phyloP scores from a whole-genome alignment of 2,113 vertebrate species.

The Limanda limanda region DNA sequence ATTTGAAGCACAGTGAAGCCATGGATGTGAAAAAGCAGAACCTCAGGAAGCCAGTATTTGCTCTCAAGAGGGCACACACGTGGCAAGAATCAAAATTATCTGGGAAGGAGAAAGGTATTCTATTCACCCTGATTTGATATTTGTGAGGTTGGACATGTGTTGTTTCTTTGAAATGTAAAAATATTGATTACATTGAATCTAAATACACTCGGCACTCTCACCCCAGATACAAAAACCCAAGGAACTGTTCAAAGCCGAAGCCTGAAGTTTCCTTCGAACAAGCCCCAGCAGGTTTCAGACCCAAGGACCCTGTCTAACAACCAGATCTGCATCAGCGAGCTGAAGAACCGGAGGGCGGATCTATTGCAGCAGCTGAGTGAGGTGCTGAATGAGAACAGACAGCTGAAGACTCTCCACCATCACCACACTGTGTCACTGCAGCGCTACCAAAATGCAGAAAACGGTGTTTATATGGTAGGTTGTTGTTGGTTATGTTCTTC shows the following conservation, averaged over 20 bases:
- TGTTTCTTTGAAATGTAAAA: too few relatives aligned
- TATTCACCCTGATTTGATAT: too few relatives aligned
- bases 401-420: conserved; percentile 74
- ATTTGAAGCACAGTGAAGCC: too few relatives aligned
- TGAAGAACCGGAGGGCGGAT: conserved; percentile 79
- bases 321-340: conserved; percentile 74
- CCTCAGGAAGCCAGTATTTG: too few relatives aligned
- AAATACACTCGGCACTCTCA: too few relatives aligned
- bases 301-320: conserved; percentile 66
- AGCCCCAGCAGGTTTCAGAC: conserved; percentile 14
- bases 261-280: conserved; percentile 38
- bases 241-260: background rate
- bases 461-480: background rate
- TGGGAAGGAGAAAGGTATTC: too few relatives aligned
- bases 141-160: too few relatives aligned
- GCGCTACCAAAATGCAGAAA: background rate
- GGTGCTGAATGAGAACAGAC: conserved; percentile 74
- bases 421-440: conserved; percentile 79
- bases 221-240: too few relatives aligned
- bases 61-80: too few relatives aligned
- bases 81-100: too few relatives aligned
- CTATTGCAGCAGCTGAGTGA: conserved; percentile 72
- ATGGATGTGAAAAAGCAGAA: too few relatives aligned
- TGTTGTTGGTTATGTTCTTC: background rate
- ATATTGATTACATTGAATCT: too few relatives aligned